Percentiles rank a stretch among this genome's conserved stretches.
Conservation (phyloP, 1,140 invertebrate genomes). For the Lasioglossum albipes region DNA sequence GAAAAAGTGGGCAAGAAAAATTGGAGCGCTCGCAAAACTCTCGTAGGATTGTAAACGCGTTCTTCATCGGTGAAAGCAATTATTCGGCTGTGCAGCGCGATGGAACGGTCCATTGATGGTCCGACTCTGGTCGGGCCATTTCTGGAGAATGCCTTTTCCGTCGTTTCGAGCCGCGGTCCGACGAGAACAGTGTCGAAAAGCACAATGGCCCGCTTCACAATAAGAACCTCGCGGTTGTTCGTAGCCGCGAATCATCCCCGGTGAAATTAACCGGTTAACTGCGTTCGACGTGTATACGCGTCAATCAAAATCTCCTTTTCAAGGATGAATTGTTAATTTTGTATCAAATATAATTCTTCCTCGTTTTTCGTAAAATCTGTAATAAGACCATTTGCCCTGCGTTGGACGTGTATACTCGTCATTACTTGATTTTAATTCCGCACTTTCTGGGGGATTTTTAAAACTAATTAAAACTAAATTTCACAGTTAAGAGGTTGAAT, state of each 20-base stretch:
- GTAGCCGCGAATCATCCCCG: slow-evolving; percentile 7
- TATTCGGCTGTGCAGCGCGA: not conserved
- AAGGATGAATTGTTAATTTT: too few species aligned
- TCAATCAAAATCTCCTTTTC: too few species aligned
- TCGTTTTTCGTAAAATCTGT: too few species aligned
- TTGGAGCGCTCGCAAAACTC: not conserved
- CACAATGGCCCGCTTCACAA: not conserved
- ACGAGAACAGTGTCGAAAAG: not conserved
- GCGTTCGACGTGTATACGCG: too few species aligned
- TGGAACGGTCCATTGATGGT: not conserved
- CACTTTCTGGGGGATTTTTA: too few species aligned
- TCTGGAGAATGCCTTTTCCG: not conserved
- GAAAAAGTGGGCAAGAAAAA: not conserved
- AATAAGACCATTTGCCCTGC: too few species aligned
- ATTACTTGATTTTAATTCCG: too few species aligned
- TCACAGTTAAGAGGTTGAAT: too few species aligned
- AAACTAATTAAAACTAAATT: too few species aligned
- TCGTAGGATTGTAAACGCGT: not conserved
- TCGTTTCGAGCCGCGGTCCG: not conserved
- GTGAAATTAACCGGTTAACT: slow-evolving; percentile 39
- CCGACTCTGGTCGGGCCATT: not conserved
- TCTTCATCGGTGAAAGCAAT: not conserved
- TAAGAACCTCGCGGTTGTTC: not conserved
- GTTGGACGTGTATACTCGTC: too few species aligned
- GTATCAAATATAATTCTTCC: too few species aligned